A percentile compares a stretch with the other conserved stretches of the same genome.
Evolutionary conservation across 2,797 vertebrate species (phyloP).

Genomic region (Yasuhikotakia modesta): DNA sequence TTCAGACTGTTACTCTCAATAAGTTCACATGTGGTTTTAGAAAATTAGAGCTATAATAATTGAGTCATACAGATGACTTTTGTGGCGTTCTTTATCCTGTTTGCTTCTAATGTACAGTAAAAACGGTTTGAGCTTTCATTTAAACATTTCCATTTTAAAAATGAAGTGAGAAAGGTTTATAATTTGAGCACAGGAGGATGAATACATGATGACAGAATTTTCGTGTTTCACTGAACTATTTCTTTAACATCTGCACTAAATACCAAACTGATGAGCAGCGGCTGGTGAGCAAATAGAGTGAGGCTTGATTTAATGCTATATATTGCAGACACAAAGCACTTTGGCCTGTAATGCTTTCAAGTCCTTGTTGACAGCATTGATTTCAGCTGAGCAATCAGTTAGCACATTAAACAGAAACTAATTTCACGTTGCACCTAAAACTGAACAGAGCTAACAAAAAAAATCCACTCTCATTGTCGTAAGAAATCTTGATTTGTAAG

Average conservation of each 20-base stretch:
- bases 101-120: not conserved
- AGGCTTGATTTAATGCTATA: not conserved
- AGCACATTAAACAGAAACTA: conserved; percentile 51
- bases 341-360: conserved; percentile 23
- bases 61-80: not conserved
- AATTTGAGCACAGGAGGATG: not conserved
- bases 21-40: not conserved
- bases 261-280: not conserved
- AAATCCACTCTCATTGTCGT: not conserved
- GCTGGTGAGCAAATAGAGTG: not conserved
- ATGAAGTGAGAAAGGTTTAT: not conserved
- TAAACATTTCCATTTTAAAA: not conserved
- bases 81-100: not conserved
- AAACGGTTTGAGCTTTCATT: not conserved
- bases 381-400: conserved; percentile 18
- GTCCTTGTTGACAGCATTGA: conserved; percentile 27
- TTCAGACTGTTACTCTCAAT: not conserved
- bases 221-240: not conserved
- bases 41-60: not conserved
- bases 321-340: conserved; percentile 1
- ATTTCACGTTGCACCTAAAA: not conserved
- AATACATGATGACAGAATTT: not conserved
- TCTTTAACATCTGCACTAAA: not conserved
- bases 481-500: conserved; percentile 27
- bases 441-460: conserved; percentile 2